Evolutionary conservation across 1,140 invertebrate genomes (phyloP).

Genomic region (Onthophagus taurus): DNA sequence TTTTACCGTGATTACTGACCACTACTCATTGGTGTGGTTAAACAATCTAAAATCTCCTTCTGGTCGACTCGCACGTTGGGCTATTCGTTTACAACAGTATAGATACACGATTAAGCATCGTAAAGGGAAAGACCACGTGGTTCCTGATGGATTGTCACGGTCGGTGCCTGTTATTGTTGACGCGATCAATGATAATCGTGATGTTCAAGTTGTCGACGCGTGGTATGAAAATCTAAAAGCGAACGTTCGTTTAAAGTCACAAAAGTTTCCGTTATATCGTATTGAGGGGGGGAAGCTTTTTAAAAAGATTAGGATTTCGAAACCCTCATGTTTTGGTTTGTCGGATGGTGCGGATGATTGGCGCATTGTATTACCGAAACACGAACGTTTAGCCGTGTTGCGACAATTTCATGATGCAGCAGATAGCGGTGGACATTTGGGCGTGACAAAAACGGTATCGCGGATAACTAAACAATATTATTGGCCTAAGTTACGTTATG

Average conservation of each 20-base stretch:
- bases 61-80: no score
- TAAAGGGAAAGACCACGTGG: no score
- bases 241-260: not conserved
- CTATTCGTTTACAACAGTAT: no score
- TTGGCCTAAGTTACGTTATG: constrained; percentile 14
- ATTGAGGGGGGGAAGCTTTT: no score
- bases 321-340: not conserved
- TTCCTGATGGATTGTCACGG: no score
- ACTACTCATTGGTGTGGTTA: no score
- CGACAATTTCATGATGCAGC: constrained; percentile 8
- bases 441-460: constrained; percentile 13
- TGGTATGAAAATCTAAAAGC: not conserved
- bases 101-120: no score
- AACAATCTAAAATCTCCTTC: no score
- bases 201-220: not conserved
- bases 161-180: no score
- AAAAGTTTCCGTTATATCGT: not conserved
- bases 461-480: constrained; percentile 12
- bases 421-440: constrained; percentile 8
- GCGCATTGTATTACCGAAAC: constrained; percentile 1
- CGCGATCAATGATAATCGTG: no score
- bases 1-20: no score
- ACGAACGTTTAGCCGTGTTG: not conserved
- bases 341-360: no score
- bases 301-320: not conserved